Conservation (phyloP, 35 echinoderm and acorn worm species). For the Diadema setosum region DNA sequence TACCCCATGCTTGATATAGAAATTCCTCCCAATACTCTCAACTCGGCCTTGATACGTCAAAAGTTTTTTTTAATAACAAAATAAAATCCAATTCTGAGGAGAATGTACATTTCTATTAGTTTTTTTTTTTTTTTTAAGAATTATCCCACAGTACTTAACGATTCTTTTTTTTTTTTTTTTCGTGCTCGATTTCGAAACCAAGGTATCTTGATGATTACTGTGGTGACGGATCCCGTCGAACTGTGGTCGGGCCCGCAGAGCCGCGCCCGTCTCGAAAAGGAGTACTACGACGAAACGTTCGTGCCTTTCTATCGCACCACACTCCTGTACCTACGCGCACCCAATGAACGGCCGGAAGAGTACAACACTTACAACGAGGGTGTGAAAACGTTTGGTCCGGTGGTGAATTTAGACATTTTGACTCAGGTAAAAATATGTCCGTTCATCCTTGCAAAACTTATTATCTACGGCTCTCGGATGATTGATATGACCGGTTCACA, state of each 20-base stretch:
- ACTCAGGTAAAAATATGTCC: neutral
- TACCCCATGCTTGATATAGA: too few species aligned
- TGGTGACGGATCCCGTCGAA: constrained; percentile 66
- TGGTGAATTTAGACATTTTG: constrained; percentile 27
- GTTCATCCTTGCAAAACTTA: too few species aligned
- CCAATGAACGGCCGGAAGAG: neutral
- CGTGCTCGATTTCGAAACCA: neutral
- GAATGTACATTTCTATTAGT: too few species aligned
- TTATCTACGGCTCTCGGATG: too few species aligned
- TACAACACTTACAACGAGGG: constrained; percentile 27
- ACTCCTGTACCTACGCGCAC: constrained; percentile 59
- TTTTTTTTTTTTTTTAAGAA: too few species aligned
- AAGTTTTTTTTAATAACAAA: too few species aligned
- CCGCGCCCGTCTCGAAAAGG: constrained; percentile 38
- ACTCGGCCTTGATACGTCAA: too few species aligned
- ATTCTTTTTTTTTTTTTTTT: neutral
- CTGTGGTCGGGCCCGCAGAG: constrained; percentile 62
- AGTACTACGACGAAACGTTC: constrained; percentile 64
- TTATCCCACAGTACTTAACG: too few species aligned
- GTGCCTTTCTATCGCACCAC: constrained; percentile 57
- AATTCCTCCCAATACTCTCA: too few species aligned
- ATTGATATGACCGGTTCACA: too few species aligned
- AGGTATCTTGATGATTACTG: constrained; percentile 15
- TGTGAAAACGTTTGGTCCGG: constrained; percentile 15
- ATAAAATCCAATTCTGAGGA: too few species aligned